Conservation (phyloP, 2,888 invertebrate species). For the Phlogophora meticulosa region DNA sequence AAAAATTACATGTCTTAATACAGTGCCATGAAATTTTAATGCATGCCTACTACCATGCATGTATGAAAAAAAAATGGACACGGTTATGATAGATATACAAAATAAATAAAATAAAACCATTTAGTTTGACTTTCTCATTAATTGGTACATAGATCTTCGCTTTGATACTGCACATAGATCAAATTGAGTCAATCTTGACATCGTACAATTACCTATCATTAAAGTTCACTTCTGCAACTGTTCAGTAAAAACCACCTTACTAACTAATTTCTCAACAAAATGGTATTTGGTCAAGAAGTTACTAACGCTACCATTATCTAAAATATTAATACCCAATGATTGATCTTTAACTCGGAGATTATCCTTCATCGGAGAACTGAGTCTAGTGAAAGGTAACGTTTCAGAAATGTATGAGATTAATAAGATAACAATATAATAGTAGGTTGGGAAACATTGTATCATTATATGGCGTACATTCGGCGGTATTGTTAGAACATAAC, state of each 20-base stretch:
- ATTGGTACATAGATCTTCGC: neutral
- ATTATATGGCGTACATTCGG: conserved; percentile 61
- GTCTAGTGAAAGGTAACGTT: conserved; percentile 68
- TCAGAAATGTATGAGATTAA: conserved; percentile 69
- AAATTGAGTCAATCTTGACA: conserved; percentile 9
- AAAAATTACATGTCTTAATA: no score
- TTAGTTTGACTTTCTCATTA: no score
- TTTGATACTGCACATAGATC: conserved; percentile 2
- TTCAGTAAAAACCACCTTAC: neutral
- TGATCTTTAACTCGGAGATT: conserved; percentile 50
- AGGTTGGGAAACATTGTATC: conserved; percentile 64
- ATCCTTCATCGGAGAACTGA: conserved; percentile 50
- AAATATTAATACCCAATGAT: conserved; percentile 51
- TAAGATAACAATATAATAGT: conserved; percentile 69
- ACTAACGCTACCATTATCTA: conserved; percentile 37
- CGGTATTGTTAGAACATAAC: conserved; percentile 65
- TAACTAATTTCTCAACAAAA: conserved; percentile 27
- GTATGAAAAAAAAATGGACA: no score
- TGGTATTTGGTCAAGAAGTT: conserved; percentile 1
- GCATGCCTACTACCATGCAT: no score
- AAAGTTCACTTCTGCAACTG: neutral
- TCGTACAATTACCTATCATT: neutral
- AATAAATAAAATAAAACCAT: no score
- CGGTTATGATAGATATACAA: no score
- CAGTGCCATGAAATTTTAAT: no score